phyloP scores from a whole-genome alignment of 2,888 invertebrate genomes.

The Meta bourneti region DNA sequence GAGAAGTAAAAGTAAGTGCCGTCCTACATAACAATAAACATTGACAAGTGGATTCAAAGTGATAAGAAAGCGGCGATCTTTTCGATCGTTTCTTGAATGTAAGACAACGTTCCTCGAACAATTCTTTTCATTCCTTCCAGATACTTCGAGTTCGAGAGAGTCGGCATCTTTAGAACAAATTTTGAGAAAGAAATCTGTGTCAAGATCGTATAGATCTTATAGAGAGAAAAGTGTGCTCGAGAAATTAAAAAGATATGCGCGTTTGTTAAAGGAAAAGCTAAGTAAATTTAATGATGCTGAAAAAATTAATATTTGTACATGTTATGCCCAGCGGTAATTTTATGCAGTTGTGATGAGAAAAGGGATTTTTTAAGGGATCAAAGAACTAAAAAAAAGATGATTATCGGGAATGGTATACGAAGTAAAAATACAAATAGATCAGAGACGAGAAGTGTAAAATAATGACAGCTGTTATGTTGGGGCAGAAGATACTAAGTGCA shows the following conservation, averaged over 20 bases:
- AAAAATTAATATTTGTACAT: background rate
- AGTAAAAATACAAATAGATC: too few relatives aligned
- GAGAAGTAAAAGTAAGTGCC: background rate
- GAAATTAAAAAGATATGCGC: too few relatives aligned
- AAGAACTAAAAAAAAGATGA: too few relatives aligned
- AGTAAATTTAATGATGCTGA: background rate
- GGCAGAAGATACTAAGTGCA: too few relatives aligned
- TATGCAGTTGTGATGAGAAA: too few relatives aligned
- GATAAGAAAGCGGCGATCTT: background rate
- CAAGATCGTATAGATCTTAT: background rate
- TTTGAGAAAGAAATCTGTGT: background rate
- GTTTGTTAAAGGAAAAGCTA: background rate
- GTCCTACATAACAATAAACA: background rate
- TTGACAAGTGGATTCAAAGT: background rate
- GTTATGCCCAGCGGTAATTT: background rate
- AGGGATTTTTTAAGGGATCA: too few relatives aligned
- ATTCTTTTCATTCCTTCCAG: background rate
- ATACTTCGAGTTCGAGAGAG: background rate
- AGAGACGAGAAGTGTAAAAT: too few relatives aligned
- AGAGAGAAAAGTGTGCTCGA: background rate
- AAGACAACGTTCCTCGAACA: background rate
- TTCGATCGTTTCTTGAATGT: background rate
- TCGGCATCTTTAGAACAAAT: background rate
- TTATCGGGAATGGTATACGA: too few relatives aligned
- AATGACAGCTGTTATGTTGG: too few relatives aligned